Evolutionary conservation across 2,113 vertebrate species (phyloP), one percentile per base, ranked within the genome.

Genomic region (Clarias magur): DNA sequence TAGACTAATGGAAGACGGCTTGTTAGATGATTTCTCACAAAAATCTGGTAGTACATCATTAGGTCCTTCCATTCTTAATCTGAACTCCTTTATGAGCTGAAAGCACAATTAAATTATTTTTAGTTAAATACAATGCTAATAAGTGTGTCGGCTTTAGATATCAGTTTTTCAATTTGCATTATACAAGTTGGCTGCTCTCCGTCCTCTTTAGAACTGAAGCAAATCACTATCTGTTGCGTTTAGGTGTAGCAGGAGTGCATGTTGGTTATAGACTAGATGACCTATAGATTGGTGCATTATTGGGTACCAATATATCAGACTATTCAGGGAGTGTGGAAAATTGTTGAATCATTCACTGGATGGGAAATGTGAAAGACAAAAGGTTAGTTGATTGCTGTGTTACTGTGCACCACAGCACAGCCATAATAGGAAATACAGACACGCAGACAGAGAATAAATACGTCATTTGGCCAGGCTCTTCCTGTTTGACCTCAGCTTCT

Each of bases 391-490:
- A 57, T 23, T 30, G 27, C 19, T 34, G 48, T 38, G 65, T 82
- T 70, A 48, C 63, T 86, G n/a, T 59, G 67, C 57, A 34, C 53
- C 8, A 17, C 67, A 60, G 79, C 54, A 56, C 56, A 82, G 56
- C 85, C 85, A 60, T 81, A 81, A 81, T 82, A 86, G 85, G 85
- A 73, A 86, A 53, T 62, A 1, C 56, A 83, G 13, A n/a, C 23
- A 34, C 27, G 1, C 80, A 82, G 80, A 65, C 80, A 2, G 8
- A 65, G 60, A 83, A 67, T 27, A 83, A 65, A 30, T 21, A 19
- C 62, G 42, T 83, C 80, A 82, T 38, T 67, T 19, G 62, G 42
- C 42, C 62, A 54, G 54, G 25, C 25, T 53, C 81, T 10, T 82
- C 80, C 80, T 82, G 60, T 82, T 23, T 82, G 80, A 82, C 60